phyloP scores from a whole-genome alignment of 2,797 vertebrate genomes.

The Anguilla pacifica region DNA sequence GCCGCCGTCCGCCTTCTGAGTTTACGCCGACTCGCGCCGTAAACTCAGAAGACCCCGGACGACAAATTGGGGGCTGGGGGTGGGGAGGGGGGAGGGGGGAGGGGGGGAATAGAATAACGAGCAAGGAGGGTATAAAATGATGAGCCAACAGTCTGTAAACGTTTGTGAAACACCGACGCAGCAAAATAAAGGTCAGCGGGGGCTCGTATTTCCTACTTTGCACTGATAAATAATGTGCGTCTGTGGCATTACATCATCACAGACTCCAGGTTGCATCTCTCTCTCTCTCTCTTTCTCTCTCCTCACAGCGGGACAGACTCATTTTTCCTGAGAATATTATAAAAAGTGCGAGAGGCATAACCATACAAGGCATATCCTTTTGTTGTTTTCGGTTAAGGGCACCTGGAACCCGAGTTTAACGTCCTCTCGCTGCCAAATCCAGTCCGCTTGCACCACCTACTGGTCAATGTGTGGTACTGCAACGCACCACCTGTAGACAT shows the following conservation, averaged over 20 bases:
- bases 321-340: not conserved
- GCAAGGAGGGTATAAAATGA: conserved; percentile 1
- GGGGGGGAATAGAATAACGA: not conserved
- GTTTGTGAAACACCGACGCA: not conserved
- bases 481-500: conserved; percentile 19
- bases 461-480: conserved; percentile 51
- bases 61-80: not conserved
- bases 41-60: not conserved
- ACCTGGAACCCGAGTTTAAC: not conserved
- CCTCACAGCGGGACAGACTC: not conserved
- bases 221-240: conserved; percentile 12
- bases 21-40: not conserved
- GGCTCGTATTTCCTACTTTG: conserved; percentile 1
- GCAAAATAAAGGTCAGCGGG: conserved; percentile 12
- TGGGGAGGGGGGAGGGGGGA: not conserved
- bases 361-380: not conserved
- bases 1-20: not conserved
- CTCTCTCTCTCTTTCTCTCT: not conserved
- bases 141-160: not conserved
- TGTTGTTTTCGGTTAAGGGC: not conserved
- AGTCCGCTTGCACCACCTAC: conserved; percentile 68
- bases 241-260: not conserved
- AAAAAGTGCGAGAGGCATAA: not conserved
- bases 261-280: not conserved
- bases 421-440: conserved; percentile 41